A percentile compares a stretch with the other conserved stretches of the same genome.
Evolutionary conservation across 2,888 invertebrate species (phyloP).

Genomic region (Danaus chrysippus): DNA sequence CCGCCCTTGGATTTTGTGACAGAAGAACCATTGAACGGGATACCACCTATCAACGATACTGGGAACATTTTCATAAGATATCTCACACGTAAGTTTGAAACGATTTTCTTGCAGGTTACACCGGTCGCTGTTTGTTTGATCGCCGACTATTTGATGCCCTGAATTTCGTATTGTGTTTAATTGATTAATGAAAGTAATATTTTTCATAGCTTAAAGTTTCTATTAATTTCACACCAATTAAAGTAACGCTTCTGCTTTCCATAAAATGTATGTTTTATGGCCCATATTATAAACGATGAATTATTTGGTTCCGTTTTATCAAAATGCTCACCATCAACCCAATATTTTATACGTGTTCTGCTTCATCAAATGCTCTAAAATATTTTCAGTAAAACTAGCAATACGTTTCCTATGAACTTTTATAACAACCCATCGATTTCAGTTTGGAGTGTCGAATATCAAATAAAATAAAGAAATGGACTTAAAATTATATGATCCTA

Average conservation of each 20-base stretch:
- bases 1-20: slow-evolving; percentile 49
- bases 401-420: slow-evolving; percentile 8
- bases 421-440: slow-evolving; percentile 7
- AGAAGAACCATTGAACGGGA: slow-evolving; percentile 43
- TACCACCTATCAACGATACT: slow-evolving; percentile 58
- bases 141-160: neutral
- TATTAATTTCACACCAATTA: neutral
- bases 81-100: slow-evolving; percentile 68
- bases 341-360: slow-evolving; percentile 8
- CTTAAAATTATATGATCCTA: too few species aligned
- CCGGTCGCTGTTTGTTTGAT: neutral
- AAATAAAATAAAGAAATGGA: too few species aligned
- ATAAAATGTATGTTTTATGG: too few species aligned
- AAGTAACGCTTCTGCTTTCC: neutral
- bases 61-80: slow-evolving; percentile 65
- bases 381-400: slow-evolving; percentile 14
- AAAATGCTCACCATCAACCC: slow-evolving; percentile 2
- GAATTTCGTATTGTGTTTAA: neutral
- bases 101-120: neutral
- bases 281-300: too few species aligned
- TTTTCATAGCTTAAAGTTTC: neutral
- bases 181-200: neutral
- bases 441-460: neutral
- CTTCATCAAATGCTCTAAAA: slow-evolving; percentile 13
- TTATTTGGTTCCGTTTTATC: too few species aligned